phyloP scores from a whole-genome alignment of 2,888 invertebrate species.

The Pteria penguin region DNA sequence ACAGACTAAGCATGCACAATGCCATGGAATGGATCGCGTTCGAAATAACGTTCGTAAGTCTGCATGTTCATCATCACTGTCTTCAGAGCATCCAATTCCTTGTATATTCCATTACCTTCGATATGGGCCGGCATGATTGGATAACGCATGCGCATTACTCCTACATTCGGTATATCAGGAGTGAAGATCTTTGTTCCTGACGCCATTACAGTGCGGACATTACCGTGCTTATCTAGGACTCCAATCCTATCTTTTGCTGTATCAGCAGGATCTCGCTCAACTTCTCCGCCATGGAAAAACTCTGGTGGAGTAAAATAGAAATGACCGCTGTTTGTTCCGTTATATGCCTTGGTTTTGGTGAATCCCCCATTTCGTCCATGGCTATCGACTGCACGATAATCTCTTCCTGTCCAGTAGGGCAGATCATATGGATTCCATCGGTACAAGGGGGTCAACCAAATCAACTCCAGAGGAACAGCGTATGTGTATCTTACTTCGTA shows the following conservation, averaged over 20 bases:
- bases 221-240: constrained; percentile 31
- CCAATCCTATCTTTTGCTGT: constrained; percentile 54
- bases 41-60: constrained; percentile 35
- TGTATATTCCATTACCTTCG: constrained; percentile 64
- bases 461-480: constrained; percentile 71
- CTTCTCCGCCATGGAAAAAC: constrained; percentile 58
- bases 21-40: constrained; percentile 33
- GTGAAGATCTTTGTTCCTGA: constrained; percentile 58
- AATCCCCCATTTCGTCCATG: constrained; percentile 50
- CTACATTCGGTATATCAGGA: constrained; percentile 63
- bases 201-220: constrained; percentile 47
- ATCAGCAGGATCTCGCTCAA: constrained; percentile 51
- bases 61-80: constrained; percentile 55
- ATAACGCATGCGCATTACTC: constrained; percentile 63
- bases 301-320: constrained; percentile 59
- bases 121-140: constrained; percentile 66
- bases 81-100: constrained; percentile 61
- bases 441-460: constrained; percentile 70
- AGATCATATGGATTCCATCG: constrained; percentile 72
- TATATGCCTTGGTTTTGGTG: constrained; percentile 49
- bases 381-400: background rate
- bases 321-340: constrained; percentile 48
- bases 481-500: constrained; percentile 56
- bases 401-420: constrained; percentile 24
- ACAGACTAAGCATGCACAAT: no score